A percentile compares a stretch with the other conserved stretches of the same genome.
Evolutionary conservation across 2,113 vertebrate species (phyloP).

Genomic region (Pedionomus torquatus): DNA sequence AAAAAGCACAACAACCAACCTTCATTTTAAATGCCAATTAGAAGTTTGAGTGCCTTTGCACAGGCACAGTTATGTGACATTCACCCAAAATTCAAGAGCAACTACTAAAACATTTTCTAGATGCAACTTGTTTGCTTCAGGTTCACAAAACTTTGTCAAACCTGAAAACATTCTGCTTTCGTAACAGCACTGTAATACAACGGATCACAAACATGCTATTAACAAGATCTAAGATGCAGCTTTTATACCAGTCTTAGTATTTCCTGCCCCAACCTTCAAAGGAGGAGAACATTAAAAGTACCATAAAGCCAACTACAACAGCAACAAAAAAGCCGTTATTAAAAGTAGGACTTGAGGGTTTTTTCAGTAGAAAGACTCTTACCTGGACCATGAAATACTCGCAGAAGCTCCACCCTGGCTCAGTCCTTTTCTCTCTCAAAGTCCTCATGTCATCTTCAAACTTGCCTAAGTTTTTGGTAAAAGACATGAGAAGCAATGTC

Average conservation of each 20-base stretch:
- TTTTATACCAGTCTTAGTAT: not conserved
- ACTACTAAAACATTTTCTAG: not conserved
- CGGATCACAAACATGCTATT: not conserved
- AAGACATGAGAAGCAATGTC: slow-evolving; percentile 96
- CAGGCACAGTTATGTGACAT: not conserved
- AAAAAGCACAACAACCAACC: not conserved
- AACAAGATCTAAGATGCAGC: not conserved
- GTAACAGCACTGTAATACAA: not conserved
- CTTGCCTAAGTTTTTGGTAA: slow-evolving; percentile 96
- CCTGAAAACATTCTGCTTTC: not conserved
- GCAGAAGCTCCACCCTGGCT: slow-evolving; percentile 98
- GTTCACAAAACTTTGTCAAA: not conserved
- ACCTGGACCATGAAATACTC: slow-evolving; percentile 99
- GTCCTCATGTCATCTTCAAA: slow-evolving; percentile 99
- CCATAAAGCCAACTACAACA: not conserved
- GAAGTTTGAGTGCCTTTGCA: not conserved
- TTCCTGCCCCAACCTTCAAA: not conserved
- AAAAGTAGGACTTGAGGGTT: not conserved
- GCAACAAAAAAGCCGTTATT: not conserved
- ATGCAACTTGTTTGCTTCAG: not conserved
- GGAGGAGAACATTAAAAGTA: not conserved
- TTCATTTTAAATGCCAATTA: not conserved
- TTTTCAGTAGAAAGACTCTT: not conserved
- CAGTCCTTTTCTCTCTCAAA: slow-evolving; percentile 93
- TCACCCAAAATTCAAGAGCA: not conserved